Conservation (phyloP, 2,888 invertebrate genomes). For the Stratiomys singularior region DNA sequence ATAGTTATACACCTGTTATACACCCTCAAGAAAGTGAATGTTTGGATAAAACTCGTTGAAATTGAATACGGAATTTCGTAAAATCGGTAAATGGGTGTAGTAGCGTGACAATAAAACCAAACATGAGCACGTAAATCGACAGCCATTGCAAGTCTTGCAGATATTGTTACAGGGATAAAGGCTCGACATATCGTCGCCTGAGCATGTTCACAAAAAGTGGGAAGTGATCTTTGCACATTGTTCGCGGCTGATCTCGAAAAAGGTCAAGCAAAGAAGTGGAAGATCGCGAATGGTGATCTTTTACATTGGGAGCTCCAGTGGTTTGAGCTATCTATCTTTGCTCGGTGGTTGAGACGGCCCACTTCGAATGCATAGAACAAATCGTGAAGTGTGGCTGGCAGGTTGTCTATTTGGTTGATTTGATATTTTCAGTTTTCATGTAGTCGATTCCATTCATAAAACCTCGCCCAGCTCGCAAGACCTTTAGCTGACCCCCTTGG, state of each 20-base stretch:
- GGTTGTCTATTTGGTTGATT: not conserved
- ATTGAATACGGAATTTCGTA: not conserved
- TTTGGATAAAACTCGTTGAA: not conserved
- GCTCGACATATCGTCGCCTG: too few species aligned
- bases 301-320: not conserved
- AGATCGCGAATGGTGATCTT: slow-evolving; percentile 3
- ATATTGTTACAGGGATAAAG: too few species aligned
- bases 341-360: not conserved
- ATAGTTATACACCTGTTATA: too few species aligned
- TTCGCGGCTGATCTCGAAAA: not conserved
- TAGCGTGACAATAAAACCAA: not conserved
- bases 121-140: not conserved
- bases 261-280: slow-evolving; percentile 5
- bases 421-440: too few species aligned
- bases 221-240: slow-evolving; percentile 16
- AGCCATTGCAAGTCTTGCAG: too few species aligned
- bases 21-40: not conserved
- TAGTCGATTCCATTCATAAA: too few species aligned
- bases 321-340: not conserved
- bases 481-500: too few species aligned
- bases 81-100: not conserved
- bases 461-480: too few species aligned
- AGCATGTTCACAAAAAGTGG: not conserved
- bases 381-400: slow-evolving; percentile 27
- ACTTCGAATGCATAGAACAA: slow-evolving; percentile 13